Conservation (phyloP, 2,113 vertebrate genomes). For the Rhineura floridana region DNA sequence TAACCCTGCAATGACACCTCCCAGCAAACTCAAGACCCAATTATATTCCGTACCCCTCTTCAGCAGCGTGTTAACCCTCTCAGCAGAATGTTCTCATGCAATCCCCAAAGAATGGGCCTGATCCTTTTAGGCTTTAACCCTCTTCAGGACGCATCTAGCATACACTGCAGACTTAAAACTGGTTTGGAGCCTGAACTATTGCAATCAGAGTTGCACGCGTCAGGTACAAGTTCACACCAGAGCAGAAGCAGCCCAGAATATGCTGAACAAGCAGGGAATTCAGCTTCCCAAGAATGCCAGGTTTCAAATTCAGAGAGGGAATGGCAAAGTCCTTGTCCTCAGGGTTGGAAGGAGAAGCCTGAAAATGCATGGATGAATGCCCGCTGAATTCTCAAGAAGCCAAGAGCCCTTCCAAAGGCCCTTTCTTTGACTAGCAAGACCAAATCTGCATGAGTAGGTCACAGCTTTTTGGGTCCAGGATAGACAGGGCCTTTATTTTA, state of each 20-base stretch:
- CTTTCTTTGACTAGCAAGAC: background rate
- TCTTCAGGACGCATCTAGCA: background rate
- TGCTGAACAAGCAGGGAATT: rapidly evolving
- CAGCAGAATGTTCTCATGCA: background rate
- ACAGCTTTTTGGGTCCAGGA: background rate
- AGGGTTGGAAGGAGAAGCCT: background rate
- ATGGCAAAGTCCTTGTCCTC: background rate
- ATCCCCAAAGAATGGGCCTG: too few relatives aligned
- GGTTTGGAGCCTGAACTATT: background rate
- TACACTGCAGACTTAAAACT: background rate
- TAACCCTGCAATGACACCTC: background rate
- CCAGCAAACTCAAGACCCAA: background rate
- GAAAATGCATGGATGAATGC: background rate
- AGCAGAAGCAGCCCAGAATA: too few relatives aligned
- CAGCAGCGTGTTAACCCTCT: too few relatives aligned
- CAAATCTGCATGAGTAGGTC: background rate
- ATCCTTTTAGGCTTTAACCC: background rate
- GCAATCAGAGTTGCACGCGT: background rate
- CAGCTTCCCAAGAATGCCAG: background rate
- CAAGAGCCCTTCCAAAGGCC: too few relatives aligned
- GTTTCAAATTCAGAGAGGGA: background rate
- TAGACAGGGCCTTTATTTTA: background rate
- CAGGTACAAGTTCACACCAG: background rate
- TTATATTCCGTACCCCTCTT: too few relatives aligned
- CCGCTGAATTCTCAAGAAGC: background rate